Evolutionary conservation across 2,113 vertebrate genomes (phyloP).

Genomic region (Phaetusa simplex): DNA sequence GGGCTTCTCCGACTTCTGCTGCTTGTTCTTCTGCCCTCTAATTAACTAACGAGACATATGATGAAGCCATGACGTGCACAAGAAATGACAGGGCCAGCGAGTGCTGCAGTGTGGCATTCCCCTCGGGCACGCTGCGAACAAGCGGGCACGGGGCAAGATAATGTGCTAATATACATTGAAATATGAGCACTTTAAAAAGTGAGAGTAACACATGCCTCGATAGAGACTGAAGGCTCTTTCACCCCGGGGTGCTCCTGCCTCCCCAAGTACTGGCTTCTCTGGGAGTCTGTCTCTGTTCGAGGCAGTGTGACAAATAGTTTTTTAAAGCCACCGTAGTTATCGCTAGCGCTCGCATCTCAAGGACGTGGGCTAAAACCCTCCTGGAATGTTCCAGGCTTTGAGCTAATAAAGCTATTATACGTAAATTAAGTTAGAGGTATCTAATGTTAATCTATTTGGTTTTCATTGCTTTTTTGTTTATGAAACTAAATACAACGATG

Average conservation of each 20-base stretch:
- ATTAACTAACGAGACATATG: neutral
- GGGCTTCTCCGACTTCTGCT: neutral
- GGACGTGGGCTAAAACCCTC: neutral
- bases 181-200: accelerated
- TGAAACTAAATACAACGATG: neutral
- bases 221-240: accelerated
- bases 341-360: accelerated
- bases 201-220: accelerated
- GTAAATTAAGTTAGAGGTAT: conserved; percentile 1
- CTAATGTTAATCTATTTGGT: neutral
- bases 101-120: neutral
- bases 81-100: neutral
- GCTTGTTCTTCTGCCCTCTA: neutral
- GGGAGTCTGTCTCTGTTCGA: neutral
- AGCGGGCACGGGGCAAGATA: neutral
- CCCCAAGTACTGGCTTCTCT: neutral
- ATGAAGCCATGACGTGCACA: neutral
- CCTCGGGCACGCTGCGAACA: neutral
- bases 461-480: neutral
- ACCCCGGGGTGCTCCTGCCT: accelerated
- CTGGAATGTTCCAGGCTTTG: conserved; percentile 26
- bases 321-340: neutral
- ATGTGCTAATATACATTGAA: neutral
- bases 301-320: neutral
- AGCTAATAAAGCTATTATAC: neutral